These are phyloP conservation scores for Macaca mulatta DNA, from an alignment of 2,113 vertebrate species.

Conservation along the genomic window DNA sequence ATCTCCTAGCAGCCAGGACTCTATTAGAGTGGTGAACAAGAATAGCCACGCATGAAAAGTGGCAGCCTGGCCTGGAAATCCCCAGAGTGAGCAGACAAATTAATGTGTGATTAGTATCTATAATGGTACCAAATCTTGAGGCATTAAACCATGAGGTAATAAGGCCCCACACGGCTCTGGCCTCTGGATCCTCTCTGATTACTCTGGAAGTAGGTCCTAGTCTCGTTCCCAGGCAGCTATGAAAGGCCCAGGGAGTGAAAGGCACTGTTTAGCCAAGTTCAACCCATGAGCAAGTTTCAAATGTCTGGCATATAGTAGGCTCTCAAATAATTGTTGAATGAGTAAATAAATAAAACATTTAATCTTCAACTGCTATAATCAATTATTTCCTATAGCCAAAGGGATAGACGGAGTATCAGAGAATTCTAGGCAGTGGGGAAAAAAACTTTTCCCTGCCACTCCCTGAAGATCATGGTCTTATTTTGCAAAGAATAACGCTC, in stretches of 20 bases:
- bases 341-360: conserved; percentile 54
- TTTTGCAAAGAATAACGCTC: conserved; percentile 71
- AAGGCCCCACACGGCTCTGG: not conserved
- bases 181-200: not conserved
- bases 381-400: not conserved
- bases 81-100: not conserved
- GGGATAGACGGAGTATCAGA: not conserved
- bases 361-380: not conserved
- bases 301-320: not conserved
- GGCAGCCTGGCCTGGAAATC: conserved; percentile 7
- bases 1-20: conserved; percentile 7
- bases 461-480: conserved; percentile 62
- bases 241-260: not conserved
- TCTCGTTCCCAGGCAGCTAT: not conserved
- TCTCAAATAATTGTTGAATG: conserved; percentile 46
- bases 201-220: not conserved
- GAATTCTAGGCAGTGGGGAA: conserved; percentile 59
- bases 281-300: not conserved
- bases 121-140: not conserved
- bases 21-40: not conserved
- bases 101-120: not conserved
- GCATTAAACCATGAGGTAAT: conserved; percentile 39
- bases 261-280: not conserved
- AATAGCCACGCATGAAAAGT: not conserved
- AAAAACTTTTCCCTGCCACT: conserved; percentile 49